Percentiles rank a stretch among this genome's conserved stretches.
phyloP scores from a whole-genome alignment of 2,888 invertebrate genomes.

The Hypena proboscidalis region DNA sequence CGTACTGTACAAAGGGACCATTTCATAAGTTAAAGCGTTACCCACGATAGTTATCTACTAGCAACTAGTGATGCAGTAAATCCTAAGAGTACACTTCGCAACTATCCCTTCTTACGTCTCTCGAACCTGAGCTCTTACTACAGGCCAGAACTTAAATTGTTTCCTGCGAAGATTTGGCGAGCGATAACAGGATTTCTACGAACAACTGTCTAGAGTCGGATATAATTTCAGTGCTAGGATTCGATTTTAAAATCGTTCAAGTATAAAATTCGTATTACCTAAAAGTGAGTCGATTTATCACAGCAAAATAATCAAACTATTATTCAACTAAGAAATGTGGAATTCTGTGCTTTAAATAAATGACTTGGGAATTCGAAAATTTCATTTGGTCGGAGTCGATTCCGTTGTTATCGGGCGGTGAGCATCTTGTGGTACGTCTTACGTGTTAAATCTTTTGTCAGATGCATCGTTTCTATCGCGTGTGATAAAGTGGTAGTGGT shows the following conservation, averaged over 20 bases:
- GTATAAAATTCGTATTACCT: slow-evolving; percentile 38
- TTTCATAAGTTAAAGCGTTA: slow-evolving; percentile 76
- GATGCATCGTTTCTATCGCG: slow-evolving; percentile 43
- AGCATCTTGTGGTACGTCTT: slow-evolving; percentile 34
- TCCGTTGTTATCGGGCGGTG: slow-evolving; percentile 33
- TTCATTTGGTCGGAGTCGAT: slow-evolving; percentile 38
- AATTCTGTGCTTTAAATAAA: slow-evolving; percentile 39
- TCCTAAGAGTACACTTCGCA: slow-evolving; percentile 70
- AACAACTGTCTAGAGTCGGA: slow-evolving; percentile 33
- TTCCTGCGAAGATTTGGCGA: slow-evolving; percentile 51
- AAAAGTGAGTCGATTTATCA: slow-evolving; percentile 40
- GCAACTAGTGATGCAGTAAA: slow-evolving; percentile 80
- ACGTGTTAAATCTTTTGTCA: slow-evolving; percentile 44
- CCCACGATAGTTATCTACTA: slow-evolving; percentile 73
- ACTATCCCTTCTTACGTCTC: slow-evolving; percentile 65
- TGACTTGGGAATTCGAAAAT: slow-evolving; percentile 35
- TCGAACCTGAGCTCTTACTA: slow-evolving; percentile 59
- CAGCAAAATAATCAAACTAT: slow-evolving; percentile 45
- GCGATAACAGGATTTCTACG: slow-evolving; percentile 43
- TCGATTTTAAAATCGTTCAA: slow-evolving; percentile 39
- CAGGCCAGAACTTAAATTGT: slow-evolving; percentile 55
- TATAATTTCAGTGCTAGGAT: slow-evolving; percentile 39
- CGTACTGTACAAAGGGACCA: slow-evolving; percentile 67
- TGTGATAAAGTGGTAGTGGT: slow-evolving; percentile 59
- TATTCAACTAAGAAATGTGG: slow-evolving; percentile 38